These are phyloP conservation scores for Harpalus rufipes DNA, from an alignment of 2,888 invertebrate species.

Conservation along the genomic window DNA sequence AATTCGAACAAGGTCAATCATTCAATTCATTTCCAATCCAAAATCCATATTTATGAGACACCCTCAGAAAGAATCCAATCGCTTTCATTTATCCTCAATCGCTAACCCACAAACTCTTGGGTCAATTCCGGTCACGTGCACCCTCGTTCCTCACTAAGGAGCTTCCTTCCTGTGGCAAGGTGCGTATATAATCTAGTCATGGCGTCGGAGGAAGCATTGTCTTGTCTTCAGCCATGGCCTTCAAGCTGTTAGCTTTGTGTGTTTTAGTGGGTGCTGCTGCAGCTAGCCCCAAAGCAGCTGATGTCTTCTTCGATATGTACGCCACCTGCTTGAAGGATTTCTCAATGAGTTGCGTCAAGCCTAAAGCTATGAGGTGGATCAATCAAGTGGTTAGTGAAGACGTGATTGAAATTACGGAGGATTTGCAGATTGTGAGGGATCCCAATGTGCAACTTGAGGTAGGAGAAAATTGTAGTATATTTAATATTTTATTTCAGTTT, in stretches of 20 bases:
- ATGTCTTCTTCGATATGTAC: constrained; percentile 83
- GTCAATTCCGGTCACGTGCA: constrained; percentile 65
- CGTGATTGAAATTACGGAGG: constrained; percentile 87
- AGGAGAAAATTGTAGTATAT: constrained; percentile 38
- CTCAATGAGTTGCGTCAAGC: constrained; percentile 86
- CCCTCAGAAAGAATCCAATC: constrained; percentile 43
- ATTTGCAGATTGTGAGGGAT: constrained; percentile 84
- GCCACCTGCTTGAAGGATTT: constrained; percentile 84
- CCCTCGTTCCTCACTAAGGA: constrained; percentile 62
- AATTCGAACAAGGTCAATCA: constrained; percentile 4
- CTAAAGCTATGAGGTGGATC: constrained; percentile 88
- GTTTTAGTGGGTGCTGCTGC: constrained; percentile 46
- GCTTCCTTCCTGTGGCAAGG: constrained; percentile 49
- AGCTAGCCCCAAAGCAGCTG: constrained; percentile 79
- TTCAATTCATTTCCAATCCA: background rate
- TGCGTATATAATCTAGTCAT: constrained; percentile 57
- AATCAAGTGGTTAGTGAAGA: constrained; percentile 83
- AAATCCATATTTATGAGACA: constrained; percentile 40
- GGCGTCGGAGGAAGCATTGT: constrained; percentile 55
- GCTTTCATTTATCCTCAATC: constrained; percentile 62
- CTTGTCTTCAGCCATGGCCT: constrained; percentile 60
- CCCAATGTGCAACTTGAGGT: constrained; percentile 74
- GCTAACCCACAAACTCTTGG: constrained; percentile 6
- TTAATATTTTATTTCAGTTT: background rate
- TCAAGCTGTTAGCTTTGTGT: constrained; percentile 57